These are phyloP conservation scores for Deilephila elpenor DNA, from an alignment of 2,888 invertebrate species.

Conservation along the genomic window DNA sequence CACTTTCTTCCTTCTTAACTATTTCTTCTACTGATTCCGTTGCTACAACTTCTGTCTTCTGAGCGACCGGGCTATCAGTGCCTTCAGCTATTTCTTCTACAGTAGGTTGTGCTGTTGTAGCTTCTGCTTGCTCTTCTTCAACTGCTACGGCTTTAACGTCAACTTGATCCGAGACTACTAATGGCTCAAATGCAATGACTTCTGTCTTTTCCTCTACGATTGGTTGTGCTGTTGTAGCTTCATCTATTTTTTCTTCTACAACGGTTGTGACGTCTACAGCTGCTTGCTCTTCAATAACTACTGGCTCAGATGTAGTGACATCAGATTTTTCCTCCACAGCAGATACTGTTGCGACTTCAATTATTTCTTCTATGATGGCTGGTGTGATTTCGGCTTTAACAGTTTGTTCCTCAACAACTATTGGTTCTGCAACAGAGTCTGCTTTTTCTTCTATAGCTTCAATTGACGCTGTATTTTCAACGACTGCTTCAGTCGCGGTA, in stretches of 20 bases:
- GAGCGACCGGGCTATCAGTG: too few species aligned
- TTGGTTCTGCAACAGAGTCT: too few species aligned
- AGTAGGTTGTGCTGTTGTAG: too few species aligned
- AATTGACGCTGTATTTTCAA: constrained; percentile 21
- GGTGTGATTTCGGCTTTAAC: neutral
- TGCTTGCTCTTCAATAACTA: too few species aligned
- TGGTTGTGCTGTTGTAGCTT: too few species aligned
- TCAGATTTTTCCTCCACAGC: too few species aligned
- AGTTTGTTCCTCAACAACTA: too few species aligned
- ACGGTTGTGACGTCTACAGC: too few species aligned
- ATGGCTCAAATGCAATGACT: neutral
- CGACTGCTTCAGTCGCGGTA: constrained; percentile 34
- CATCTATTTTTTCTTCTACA: too few species aligned
- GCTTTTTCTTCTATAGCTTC: constrained; percentile 15
- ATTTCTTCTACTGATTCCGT: constrained; percentile 26
- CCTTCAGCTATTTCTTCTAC: too few species aligned
- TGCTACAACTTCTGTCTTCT: neutral
- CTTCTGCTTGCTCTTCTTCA: constrained; percentile 31
- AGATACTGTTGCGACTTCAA: neutral
- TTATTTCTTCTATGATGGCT: constrained; percentile 21
- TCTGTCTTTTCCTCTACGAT: too few species aligned
- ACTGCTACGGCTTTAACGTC: constrained; percentile 37
- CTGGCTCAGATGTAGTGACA: too few species aligned
- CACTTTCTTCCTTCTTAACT: constrained; percentile 31
- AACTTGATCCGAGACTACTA: constrained; percentile 14